Base-by-base conservation (phyloP, 2,888 invertebrate species). In the Myathropa florea region DNA sequence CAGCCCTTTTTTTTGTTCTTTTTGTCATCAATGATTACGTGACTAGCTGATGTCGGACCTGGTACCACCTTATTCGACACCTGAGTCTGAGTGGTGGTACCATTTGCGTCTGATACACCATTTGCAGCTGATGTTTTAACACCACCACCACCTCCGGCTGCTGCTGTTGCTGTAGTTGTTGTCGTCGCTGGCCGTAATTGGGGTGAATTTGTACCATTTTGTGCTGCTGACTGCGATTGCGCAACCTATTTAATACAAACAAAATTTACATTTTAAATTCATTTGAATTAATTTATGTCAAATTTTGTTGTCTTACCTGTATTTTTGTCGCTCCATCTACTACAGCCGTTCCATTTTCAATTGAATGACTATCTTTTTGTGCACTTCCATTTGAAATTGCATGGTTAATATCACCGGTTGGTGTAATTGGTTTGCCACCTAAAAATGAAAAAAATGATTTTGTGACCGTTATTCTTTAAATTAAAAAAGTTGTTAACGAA, bases 1-100 rank as follows among this genome's bases (percentile, higher is more conserved):
- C 98, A 98, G 93, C 97, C 96, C 95, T 97, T 97, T 94, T 97
- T 97, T 93, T 97, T 97, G 94, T 97, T 98, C 95, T 98, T 98
- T 94, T 98, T 97, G 92, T 98, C 93, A 78, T 92, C 93, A 89
- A 93, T 95, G 92, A 97, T 96, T 91, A 98, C 97, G 93, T 97
- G 97, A 93, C 98, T 98, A 89, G 97, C 96, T 93, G 97, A 97
- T 91, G 94, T 95, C 68, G 96, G 96, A 91, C 96, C 96, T 90
- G 96, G 96, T 84, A 96, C 95, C 90, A 96, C 95, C 90, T 92
- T 91, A 89, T 93, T 93, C 89, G 93, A 92, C 88, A 93, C 91
- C 90, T 93, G 92, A 88, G 92, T 91, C 89, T 92, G 90, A 71
- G 94, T 90, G 89, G 92, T 91, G 89, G 89, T 91, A 84, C 91